Evolutionary conservation across 2,888 invertebrate genomes (phyloP).

Genomic region (Tiliacea citrago): DNA sequence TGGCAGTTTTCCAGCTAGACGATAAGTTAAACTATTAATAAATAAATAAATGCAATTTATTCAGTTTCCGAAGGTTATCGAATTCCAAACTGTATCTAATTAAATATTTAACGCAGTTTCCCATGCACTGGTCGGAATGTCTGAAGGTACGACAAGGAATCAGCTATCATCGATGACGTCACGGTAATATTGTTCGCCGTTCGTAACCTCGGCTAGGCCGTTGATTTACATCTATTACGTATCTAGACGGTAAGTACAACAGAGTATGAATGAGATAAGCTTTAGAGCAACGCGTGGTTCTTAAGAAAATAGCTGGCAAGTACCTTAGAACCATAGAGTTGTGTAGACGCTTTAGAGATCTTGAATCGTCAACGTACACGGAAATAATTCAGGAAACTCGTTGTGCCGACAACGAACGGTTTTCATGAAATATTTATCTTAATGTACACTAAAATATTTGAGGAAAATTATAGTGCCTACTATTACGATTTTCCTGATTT

Average conservation of each 20-base stretch:
- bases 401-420: neutral
- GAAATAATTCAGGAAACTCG: neutral
- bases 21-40: neutral
- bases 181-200: conserved; percentile 70
- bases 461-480: neutral
- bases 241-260: conserved; percentile 63
- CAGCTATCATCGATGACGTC: conserved; percentile 61
- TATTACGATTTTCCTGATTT: neutral
- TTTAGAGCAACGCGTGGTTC: neutral
- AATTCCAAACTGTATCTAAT: neutral
- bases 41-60: neutral
- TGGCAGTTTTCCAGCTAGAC: neutral
- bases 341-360: neutral
- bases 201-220: conserved; percentile 75
- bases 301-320: neutral
- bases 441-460: neutral
- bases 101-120: conserved; percentile 12
- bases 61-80: neutral
- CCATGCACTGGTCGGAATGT: conserved; percentile 17
- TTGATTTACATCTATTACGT: conserved; percentile 76
- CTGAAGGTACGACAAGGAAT: conserved; percentile 44
- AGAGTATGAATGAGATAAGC: conserved; percentile 48
- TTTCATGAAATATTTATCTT: neutral
- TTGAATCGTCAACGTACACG: neutral
- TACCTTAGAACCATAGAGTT: neutral